Conservation (phyloP, 2,113 vertebrate genomes). For the Ciconia boyciana region DNA sequence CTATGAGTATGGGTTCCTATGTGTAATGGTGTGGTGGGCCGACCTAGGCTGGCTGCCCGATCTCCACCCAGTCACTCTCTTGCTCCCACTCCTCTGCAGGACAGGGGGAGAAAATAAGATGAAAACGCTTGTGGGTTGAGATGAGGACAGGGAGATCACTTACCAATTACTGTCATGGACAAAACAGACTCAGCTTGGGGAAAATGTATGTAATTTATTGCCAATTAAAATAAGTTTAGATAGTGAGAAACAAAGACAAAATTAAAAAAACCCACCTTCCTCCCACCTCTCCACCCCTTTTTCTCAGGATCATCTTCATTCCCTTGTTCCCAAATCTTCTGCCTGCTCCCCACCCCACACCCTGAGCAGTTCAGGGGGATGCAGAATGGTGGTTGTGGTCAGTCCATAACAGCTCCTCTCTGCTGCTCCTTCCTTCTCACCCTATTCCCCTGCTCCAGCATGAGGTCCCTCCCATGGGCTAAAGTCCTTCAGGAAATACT, state of each 20-base stretch:
- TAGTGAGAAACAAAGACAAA: not conserved
- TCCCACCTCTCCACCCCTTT: not conserved
- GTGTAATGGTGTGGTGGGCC: not conserved
- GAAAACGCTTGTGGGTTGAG: not conserved
- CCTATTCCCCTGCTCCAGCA: fast-evolving
- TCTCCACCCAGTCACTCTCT: not conserved
- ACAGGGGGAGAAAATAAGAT: not conserved
- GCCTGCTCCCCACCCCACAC: fast-evolving
- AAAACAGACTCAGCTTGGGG: not conserved
- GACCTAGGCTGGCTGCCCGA: not conserved
- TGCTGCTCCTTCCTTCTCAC: not conserved
- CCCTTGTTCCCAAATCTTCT: not conserved
- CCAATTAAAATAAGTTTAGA: not conserved
- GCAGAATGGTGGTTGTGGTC: not conserved
- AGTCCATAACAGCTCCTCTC: not conserved
- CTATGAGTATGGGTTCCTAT: not conserved
- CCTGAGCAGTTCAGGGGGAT: fast-evolving
- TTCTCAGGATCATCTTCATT: not conserved
- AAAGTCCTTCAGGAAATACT: not conserved
- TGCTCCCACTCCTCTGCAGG: not conserved
- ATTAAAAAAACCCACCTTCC: not conserved
- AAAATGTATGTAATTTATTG: not conserved
- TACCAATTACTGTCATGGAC: not conserved
- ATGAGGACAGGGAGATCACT: not conserved
- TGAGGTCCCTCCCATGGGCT: not conserved